Evolutionary conservation across 2,113 vertebrate species (phyloP).

Genomic region (Actinemys pallida): DNA sequence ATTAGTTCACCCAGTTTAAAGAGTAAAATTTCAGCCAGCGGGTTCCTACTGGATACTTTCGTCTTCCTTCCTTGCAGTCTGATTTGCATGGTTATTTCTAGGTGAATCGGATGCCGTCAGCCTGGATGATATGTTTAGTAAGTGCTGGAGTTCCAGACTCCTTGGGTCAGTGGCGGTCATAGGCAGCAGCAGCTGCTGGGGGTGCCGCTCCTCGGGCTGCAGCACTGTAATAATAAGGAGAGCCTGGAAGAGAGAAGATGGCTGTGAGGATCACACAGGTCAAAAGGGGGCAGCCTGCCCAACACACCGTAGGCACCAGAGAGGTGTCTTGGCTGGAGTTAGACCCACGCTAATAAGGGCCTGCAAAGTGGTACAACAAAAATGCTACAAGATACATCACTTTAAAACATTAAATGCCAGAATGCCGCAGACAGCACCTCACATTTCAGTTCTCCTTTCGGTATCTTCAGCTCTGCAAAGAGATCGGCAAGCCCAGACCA

Average conservation of each 20-base stretch:
- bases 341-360: neutral
- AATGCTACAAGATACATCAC: fast-evolving
- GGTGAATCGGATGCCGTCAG: neutral
- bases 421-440: fast-evolving
- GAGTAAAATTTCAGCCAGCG: slow-evolving; percentile 24
- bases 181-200: slow-evolving; percentile 87
- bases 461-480: neutral
- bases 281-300: neutral
- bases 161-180: slow-evolving; percentile 93
- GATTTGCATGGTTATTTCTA: slow-evolving; percentile 11
- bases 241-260: slow-evolving; percentile 81
- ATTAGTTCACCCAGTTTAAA: slow-evolving; percentile 39
- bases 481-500: neutral
- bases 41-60: slow-evolving; percentile 20
- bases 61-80: slow-evolving; percentile 16
- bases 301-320: fast-evolving
- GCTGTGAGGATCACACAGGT: neutral
- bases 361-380: neutral
- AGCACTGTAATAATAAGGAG: slow-evolving; percentile 96
- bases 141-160: slow-evolving; percentile 49
- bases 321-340: neutral
- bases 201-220: slow-evolving; percentile 91
- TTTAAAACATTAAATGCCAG: neutral
- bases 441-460: neutral
- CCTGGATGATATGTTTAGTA: slow-evolving; percentile 46